Evolutionary conservation across 2,113 vertebrate species (phyloP).

Genomic region (Cebus imitator): DNA sequence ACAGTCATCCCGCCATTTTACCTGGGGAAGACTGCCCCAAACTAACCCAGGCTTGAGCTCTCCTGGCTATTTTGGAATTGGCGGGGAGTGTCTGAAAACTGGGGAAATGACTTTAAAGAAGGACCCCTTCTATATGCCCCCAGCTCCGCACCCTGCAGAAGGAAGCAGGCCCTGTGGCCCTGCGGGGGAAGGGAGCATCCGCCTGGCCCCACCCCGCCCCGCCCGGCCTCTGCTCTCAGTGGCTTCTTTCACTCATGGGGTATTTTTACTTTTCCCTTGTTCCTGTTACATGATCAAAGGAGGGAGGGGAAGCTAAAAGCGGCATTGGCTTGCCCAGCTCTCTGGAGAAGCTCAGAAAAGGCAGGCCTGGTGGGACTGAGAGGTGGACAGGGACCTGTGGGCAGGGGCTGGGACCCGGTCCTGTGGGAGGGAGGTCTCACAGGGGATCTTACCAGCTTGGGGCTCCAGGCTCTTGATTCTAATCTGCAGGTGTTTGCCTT

Average conservation of each 20-base stretch:
- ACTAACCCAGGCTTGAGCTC: not conserved
- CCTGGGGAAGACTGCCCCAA: not conserved
- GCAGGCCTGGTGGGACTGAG: not conserved
- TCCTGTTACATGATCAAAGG: slow-evolving; percentile 83
- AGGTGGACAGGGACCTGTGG: not conserved
- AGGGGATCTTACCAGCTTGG: not conserved
- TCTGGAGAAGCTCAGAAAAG: slow-evolving; percentile 46
- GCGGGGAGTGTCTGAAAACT: not conserved
- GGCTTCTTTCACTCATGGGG: slow-evolving; percentile 56
- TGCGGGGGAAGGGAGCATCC: not conserved
- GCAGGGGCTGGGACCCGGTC: not conserved
- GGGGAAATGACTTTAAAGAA: not conserved
- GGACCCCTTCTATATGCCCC: not conserved
- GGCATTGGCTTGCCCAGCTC: slow-evolving; percentile 36
- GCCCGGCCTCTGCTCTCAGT: not conserved
- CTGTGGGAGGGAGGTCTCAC: not conserved
- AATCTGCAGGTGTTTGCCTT: not conserved
- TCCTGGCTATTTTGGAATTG: not conserved
- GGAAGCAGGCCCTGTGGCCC: not conserved
- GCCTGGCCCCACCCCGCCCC: not conserved
- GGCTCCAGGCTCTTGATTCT: not conserved
- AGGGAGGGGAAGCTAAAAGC: slow-evolving; percentile 67
- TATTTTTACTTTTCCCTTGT: slow-evolving; percentile 83
- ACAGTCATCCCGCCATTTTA: not conserved
- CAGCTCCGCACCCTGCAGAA: not conserved